phyloP scores from a whole-genome alignment of 2,113 vertebrate genomes.

The Hippocampus comes region DNA sequence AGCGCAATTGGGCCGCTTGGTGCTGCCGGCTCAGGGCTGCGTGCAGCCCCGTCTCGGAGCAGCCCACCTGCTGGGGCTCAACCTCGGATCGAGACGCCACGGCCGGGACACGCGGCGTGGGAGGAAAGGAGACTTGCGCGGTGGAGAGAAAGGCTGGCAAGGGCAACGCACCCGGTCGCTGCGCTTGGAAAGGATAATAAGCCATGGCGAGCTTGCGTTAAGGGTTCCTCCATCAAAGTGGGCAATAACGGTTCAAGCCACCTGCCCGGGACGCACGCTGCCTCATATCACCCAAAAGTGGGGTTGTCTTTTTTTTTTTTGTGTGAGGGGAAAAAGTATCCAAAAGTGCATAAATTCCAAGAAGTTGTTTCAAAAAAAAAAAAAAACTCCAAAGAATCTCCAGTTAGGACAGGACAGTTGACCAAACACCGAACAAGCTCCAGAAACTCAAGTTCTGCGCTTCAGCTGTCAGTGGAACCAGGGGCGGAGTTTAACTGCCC shows the following conservation, averaged over 20 bases:
- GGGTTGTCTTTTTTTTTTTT: not conserved
- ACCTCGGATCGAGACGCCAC: constrained; percentile 74
- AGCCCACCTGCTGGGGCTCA: constrained; percentile 73
- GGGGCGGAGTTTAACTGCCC: constrained; percentile 3
- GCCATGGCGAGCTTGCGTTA: constrained; percentile 85
- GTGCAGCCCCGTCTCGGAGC: constrained; percentile 78
- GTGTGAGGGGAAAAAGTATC: not conserved
- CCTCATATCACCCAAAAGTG: not conserved
- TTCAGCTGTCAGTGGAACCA: not conserved
- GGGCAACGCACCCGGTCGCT: constrained; percentile 81
- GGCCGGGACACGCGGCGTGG: constrained; percentile 78
- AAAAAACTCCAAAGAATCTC: not conserved
- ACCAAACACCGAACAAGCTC: not conserved
- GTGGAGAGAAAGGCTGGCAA: constrained; percentile 83
- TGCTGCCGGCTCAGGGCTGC: constrained; percentile 80
- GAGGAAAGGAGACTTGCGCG: constrained; percentile 84
- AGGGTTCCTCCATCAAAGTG: constrained; percentile 87
- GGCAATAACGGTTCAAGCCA: constrained; percentile 51
- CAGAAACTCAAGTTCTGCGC: not conserved
- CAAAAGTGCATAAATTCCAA: not conserved
- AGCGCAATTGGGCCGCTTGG: constrained; percentile 74
- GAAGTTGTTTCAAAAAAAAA: not conserved
- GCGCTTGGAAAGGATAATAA: constrained; percentile 88
- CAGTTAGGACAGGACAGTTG: not conserved
- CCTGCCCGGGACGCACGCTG: not conserved